Base-by-base conservation (phyloP, 2,113 vertebrate species). In the Albula goreensis region DNA sequence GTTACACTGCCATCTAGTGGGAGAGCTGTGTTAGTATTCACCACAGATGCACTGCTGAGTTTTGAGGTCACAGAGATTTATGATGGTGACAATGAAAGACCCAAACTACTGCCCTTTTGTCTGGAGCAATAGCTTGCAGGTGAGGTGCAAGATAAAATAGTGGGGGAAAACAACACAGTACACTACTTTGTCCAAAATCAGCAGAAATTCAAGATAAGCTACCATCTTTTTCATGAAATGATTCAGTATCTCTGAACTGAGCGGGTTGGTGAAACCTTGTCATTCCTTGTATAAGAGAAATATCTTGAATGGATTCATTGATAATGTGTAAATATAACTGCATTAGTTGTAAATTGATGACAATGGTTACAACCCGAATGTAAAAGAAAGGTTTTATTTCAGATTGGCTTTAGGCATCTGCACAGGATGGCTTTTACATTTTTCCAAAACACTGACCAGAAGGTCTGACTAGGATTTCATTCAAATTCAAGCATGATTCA, bases 21-120 rank as follows among this genome's bases (percentile, higher is more conserved):
- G 66, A 3, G 0, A 0, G 0, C 6, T 0, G 53, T 12, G 52
- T 78, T 74, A 92, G 85, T 86, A 60, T 63, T 56, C 66, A 48
- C 25, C 0, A 51, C 15, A 60, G 49, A 74, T 86, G 41, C 51
- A 15, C 22, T 78, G 84, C 19, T 9, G 6, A 81, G 74, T 93
- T 95, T 95, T 93, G 88, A 95, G 94, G 94, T 95, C 94, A 93
- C 83, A 53, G 89, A 94, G 93, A 95, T 95, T 94, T 95, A 96
- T 96, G 90, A 90, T 3, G 31, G 89, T 92, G 92, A 92, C 93
- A 93, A 89, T 89, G 91, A 93, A 92, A 91, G 85, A 48, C 52
- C 86, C 91, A 91, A 94, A 92, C 91, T 80, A 88, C 88, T 93
- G 93, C 91, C 93, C 93, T 94, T 94, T 93, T 85, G 87, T 86